Conservation (phyloP, 2,888 invertebrate species). For the Andrena dorsata region DNA sequence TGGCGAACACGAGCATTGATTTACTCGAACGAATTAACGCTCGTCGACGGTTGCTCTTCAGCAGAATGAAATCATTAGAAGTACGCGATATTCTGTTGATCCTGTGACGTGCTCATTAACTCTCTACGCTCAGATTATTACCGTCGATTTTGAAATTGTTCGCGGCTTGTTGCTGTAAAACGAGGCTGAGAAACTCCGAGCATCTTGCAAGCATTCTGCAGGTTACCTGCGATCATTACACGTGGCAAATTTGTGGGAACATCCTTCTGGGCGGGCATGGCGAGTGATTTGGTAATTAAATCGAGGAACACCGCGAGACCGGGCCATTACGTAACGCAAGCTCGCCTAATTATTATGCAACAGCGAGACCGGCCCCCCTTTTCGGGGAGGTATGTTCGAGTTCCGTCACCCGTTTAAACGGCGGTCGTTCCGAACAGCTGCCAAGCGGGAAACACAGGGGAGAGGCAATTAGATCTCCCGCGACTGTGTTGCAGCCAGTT, state of each 20-base stretch:
- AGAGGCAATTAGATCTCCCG: neutral
- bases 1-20: conserved; percentile 31
- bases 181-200: neutral
- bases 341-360: conserved; percentile 16
- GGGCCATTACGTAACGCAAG: neutral
- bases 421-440: neutral
- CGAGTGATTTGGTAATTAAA: neutral
- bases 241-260: no score
- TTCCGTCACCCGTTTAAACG: neutral
- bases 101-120: conserved; percentile 54
- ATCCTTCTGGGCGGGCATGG: no score
- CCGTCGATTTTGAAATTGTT: conserved; percentile 20
- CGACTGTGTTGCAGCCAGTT: neutral
- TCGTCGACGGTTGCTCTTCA: neutral
- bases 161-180: neutral
- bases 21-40: conserved; percentile 46
- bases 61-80: conserved; percentile 56
- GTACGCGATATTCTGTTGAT: conserved; percentile 19
- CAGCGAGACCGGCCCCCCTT: neutral
- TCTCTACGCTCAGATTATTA: neutral
- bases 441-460: neutral
- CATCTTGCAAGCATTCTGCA: no score
- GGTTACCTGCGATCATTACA: no score
- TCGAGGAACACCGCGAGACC: neutral
- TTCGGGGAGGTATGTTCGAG: neutral